Evolutionary conservation across 2,113 vertebrate genomes (phyloP), one percentile per base, ranked within the genome.

Genomic region (Myiagra hebetior): DNA sequence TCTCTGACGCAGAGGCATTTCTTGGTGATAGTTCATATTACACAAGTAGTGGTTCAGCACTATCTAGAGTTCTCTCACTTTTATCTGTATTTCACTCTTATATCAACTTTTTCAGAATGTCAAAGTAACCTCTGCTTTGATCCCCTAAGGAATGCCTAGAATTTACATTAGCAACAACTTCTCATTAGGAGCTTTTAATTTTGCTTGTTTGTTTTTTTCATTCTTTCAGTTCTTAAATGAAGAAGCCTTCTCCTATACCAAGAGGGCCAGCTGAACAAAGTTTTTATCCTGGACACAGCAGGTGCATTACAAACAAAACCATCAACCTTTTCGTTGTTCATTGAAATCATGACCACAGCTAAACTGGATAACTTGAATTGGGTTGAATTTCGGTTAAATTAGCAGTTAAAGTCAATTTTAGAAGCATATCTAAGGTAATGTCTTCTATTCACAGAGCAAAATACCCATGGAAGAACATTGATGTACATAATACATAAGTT

Each of bases 281-380:
- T n/a, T 63, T 57, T 22, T 85, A 33, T 17, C 49, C 33, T 27
- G 23, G 41, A 35, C 28, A 55, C 5, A 31, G 31, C 28, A 65
- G 18, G 7, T 41, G 10, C 8, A 16, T 15, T 62, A 46, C 39
- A 90, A 67, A 85, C 3, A 55, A 52, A 65, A 85, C 27, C 13
- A 73, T 24, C 41, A 70, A 30, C 6, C 2, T 79, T 69, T 62
- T 31, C 0, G 0, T 21, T 11, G 13, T 30, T 44, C 42, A 10
- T 62, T 75, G 46, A 70, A 59, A 67, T n/a, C 33, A 15, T 59
- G 44, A 67, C 67, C 70, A 72, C 31, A 63, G 5, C 14, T 35
- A 72, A 53, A 68, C 7, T 18, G 6, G 24, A 7, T 18, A 47
- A 18, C 16, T 53, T 68, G 39, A 67, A 83, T 55, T 39, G 9